Conservation (phyloP, 2,888 invertebrate species). For the Xanthorhoe spadicearia region DNA sequence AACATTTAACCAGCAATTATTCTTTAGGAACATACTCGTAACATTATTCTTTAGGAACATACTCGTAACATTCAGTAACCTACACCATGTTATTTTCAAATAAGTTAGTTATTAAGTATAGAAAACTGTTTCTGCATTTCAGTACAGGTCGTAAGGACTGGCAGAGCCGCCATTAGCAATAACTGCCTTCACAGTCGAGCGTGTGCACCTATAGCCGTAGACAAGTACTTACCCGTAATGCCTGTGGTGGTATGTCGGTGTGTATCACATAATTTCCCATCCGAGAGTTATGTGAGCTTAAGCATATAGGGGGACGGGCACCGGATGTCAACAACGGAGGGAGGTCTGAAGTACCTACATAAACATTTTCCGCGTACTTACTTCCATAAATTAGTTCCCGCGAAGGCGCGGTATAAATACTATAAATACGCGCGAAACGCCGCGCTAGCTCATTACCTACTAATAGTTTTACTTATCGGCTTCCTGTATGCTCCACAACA, state of each 20-base stretch:
- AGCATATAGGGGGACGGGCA: conserved; percentile 58
- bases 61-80: conserved; percentile 15
- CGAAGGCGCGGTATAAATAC: conserved; percentile 82
- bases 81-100: conserved; percentile 39
- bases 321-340: conserved; percentile 78
- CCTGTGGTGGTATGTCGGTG: conserved; percentile 36
- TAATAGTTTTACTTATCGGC: conserved; percentile 79
- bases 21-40: conserved; percentile 2
- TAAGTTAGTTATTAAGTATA: conserved; percentile 40
- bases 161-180: conserved; percentile 40
- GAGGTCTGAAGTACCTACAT: conserved; percentile 70
- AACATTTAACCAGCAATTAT: conserved; percentile 2
- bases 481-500: conserved; percentile 69
- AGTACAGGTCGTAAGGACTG: conserved; percentile 33
- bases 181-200: conserved; percentile 32
- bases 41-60: too few species aligned
- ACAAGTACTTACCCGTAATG: conserved; percentile 20
- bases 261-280: conserved; percentile 51
- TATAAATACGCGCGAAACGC: conserved; percentile 81
- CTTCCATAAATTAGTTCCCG: conserved; percentile 83
- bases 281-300: conserved; percentile 46
- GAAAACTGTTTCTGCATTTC: conserved; percentile 37
- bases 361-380: conserved; percentile 84
- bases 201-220: conserved; percentile 17
- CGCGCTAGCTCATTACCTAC: conserved; percentile 77